Base-by-base conservation (phyloP, 2,113 vertebrate genomes). In the Neolamprologus toae region DNA sequence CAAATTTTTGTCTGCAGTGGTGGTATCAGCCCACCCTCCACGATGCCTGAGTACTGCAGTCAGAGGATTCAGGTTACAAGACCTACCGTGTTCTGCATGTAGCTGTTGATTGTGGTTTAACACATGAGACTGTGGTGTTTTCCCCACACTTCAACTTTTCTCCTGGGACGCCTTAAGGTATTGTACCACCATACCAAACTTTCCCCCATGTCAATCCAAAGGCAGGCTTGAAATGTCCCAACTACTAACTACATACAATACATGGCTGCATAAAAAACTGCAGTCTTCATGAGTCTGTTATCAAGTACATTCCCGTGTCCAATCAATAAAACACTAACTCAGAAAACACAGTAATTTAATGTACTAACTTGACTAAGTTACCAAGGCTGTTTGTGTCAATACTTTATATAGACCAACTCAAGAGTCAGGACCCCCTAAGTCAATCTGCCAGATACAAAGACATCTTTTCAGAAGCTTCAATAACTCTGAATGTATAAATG, bases 41-140 rank as follows among this genome's bases (percentile, higher is more conserved):
- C 13, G 71, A 82, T 78, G 83, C 53, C 90, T 73, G 53, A 86
- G 88, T 51, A 84, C 82, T 82, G 86, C 55, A 80, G 54, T 90
- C 66, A 83, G 19, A 53, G 78, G 87, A 78, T 51, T 89, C 83
- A 83, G 55, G 87, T 94, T 93, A 88, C 88, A 86, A 51, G 88
- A 88, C 81, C 86, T 63, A 86, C 85, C 40, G 7, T 59, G 57
- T 80, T 89, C 80, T 80, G 57, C 57, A 40, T 84, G 86, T 31
- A 82, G 63, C 59, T 82, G 71, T 79, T 45, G 90, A 80, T 57
- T 90, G 82, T 81, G 80, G 80, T 88, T 80, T 31, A 88, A 54
- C 33, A 21, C 59, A 35, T 35, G 54, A 61, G 57, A 63, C 23
- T 63, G 59, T 66, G 11, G 80, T 71, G 83, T 80, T 89, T 81